Percentiles rank a stretch among this genome's conserved stretches.
Evolutionary conservation across 2,888 invertebrate genomes (phyloP).

Genomic region (Ptychoptera contaminata): DNA sequence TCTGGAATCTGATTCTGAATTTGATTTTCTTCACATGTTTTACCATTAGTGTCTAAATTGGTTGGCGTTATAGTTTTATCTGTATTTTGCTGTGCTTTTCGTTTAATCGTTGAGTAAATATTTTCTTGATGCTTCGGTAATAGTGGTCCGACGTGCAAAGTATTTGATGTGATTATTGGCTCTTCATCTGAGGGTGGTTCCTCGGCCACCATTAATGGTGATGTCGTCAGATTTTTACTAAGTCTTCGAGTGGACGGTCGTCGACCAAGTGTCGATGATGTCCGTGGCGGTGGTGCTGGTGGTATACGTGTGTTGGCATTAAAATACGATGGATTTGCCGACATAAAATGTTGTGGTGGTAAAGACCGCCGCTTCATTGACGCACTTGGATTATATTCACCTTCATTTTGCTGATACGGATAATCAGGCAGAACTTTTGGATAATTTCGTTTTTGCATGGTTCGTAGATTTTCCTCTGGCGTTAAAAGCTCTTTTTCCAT

Average conservation of each 20-base stretch:
- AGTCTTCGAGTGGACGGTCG: slow-evolving; percentile 22
- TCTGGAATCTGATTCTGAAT: background rate
- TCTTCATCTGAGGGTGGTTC: slow-evolving; percentile 33
- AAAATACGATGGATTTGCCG: slow-evolving; percentile 9
- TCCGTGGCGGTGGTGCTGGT: slow-evolving; percentile 60
- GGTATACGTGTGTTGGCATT: slow-evolving; percentile 33
- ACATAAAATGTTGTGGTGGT: slow-evolving; percentile 35
- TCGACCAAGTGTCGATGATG: slow-evolving; percentile 48
- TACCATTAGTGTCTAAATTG: background rate
- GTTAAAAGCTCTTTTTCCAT: slow-evolving; percentile 31
- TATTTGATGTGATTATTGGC: slow-evolving; percentile 35
- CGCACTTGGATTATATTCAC: slow-evolving; percentile 3
- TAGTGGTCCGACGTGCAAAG: slow-evolving; percentile 38
- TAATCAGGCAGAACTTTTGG: slow-evolving; percentile 77
- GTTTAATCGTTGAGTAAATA: slow-evolving; percentile 12
- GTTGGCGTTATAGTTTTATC: background rate
- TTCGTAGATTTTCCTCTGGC: slow-evolving; percentile 53
- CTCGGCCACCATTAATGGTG: slow-evolving; percentile 33
- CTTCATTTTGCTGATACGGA: slow-evolving; percentile 20
- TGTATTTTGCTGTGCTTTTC: slow-evolving; percentile 9
- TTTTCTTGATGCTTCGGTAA: slow-evolving; percentile 28
- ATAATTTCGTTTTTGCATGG: slow-evolving; percentile 62
- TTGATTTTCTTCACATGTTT: background rate
- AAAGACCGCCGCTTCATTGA: slow-evolving; percentile 43
- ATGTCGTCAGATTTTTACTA: slow-evolving; percentile 29